Percentiles rank a stretch among this genome's conserved stretches.
phyloP scores from a whole-genome alignment of 2,797 vertebrate species.

The Tokudaia tokunoshimensis region DNA sequence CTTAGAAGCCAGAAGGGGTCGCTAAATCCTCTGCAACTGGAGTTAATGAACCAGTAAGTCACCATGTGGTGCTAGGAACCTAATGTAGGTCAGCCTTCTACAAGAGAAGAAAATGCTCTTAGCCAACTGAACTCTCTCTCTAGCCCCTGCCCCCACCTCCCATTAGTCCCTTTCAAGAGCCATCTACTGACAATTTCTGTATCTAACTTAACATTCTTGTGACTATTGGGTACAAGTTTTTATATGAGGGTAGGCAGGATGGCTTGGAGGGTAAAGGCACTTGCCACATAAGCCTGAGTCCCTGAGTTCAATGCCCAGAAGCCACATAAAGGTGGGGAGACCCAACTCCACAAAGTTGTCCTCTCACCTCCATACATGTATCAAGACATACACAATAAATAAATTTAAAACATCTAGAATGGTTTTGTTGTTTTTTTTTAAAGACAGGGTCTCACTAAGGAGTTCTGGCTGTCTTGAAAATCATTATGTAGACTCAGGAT shows the following conservation, averaged over 20 bases:
- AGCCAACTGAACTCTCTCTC: background rate
- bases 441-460: background rate
- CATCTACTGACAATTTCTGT: background rate
- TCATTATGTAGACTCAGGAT: too few relatives aligned
- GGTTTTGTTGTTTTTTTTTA: background rate
- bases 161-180: background rate
- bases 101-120: background rate
- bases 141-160: background rate
- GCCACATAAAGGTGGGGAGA: background rate
- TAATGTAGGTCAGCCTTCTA: background rate
- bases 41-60: background rate
- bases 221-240: background rate
- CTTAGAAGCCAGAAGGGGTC: background rate
- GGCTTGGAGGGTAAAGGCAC: background rate
- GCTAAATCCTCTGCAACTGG: background rate
- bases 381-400: background rate
- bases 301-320: background rate
- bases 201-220: background rate
- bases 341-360: background rate
- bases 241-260: background rate
- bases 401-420: background rate
- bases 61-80: background rate
- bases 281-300: background rate
- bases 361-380: background rate
- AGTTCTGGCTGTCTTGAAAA: background rate